Base-by-base conservation (phyloP, 2,113 vertebrate species). In the Paramisgurnus dabryanus region DNA sequence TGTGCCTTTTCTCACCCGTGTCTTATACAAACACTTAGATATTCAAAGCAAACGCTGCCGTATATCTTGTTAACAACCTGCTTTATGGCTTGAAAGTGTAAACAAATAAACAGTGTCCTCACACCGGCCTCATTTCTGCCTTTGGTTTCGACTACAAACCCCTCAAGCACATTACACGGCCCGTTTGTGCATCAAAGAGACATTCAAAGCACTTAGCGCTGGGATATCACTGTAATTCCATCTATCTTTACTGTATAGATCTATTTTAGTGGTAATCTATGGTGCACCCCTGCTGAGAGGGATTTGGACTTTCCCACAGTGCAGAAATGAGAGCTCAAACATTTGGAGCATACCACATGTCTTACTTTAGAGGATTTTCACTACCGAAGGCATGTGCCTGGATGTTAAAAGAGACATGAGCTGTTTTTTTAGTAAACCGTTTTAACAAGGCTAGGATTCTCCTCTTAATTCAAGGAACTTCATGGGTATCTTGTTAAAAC, bases 201-300 rank as follows among this genome's bases (percentile, higher is more conserved):
- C 87, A 92, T 92, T 91, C 89, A 89, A 78, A 82, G 70, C 89
- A 88, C 89, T 91, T 90, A 90, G 88, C 88, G 67, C 22, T 22
- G 84, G 87, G 85, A 87, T 90, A 89, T 90, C 91, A 89, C 85
- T 87, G 86, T 86, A 85, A 87, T 88, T 87, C 90, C 83, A 50
- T 84, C 81, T 75, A 84, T 88, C 88, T 87, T 89, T 88, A 85
- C 87, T 89, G 88, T 82, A 85, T 88, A 86, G 82, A 87, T 82
- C 81, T 73, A 74, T 76, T 86, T 90, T 27, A 79, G 86, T 80
- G 87, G 88, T 78, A 88, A 85, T 78, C 74, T 40, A 47, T 78
- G 81, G 77, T n/a, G 57, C 67, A 82, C 80, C 85, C 90, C 90
- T 86, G 88, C 83, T 86, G 88, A 81, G 84, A 83, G 77, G 40